These are phyloP conservation scores for Drosophila rufa DNA, from an alignment of 1,140 invertebrate genomes.

Conservation along the genomic window DNA sequence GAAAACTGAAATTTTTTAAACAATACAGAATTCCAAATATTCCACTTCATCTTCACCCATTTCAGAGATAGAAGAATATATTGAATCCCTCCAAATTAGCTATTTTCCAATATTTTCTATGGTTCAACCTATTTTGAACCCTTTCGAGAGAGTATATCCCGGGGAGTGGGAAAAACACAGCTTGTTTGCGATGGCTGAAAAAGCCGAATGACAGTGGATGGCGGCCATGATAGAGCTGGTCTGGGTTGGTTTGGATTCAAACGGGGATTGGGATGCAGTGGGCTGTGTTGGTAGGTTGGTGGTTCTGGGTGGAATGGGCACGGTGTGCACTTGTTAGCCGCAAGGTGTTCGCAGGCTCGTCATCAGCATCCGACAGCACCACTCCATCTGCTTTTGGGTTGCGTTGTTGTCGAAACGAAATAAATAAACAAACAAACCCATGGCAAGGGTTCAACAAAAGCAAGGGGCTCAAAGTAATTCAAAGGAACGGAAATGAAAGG, in stretches of 20 bases:
- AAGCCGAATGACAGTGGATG: slow-evolving; percentile 35
- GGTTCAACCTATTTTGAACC: background rate
- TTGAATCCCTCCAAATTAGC: background rate
- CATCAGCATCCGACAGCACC: slow-evolving; percentile 13
- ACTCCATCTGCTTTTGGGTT: slow-evolving; percentile 18
- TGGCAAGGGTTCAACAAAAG: slow-evolving; percentile 71
- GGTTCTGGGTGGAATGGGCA: background rate
- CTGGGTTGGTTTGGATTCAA: background rate
- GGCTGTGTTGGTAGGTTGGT: background rate
- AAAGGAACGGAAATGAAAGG: slow-evolving; percentile 66
- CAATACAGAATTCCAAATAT: no score
- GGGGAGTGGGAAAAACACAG: slow-evolving; percentile 42
- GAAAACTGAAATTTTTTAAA: no score
- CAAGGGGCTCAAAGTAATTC: slow-evolving; percentile 75
- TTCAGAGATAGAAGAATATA: no score
- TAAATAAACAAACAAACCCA: slow-evolving; percentile 66
- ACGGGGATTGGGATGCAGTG: slow-evolving; percentile 1
- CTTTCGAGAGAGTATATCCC: slow-evolving; percentile 1
- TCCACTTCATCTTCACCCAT: no score
- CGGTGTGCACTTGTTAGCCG: slow-evolving; percentile 69
- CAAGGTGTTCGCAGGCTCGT: slow-evolving; percentile 62
- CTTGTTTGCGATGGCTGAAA: slow-evolving; percentile 67
- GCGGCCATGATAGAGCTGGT: slow-evolving; percentile 20
- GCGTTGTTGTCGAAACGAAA: slow-evolving; percentile 56
- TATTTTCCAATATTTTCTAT: no score